phyloP scores from a whole-genome alignment of 2,797 vertebrate genomes.

The Ctenopoma kingsleyae region DNA sequence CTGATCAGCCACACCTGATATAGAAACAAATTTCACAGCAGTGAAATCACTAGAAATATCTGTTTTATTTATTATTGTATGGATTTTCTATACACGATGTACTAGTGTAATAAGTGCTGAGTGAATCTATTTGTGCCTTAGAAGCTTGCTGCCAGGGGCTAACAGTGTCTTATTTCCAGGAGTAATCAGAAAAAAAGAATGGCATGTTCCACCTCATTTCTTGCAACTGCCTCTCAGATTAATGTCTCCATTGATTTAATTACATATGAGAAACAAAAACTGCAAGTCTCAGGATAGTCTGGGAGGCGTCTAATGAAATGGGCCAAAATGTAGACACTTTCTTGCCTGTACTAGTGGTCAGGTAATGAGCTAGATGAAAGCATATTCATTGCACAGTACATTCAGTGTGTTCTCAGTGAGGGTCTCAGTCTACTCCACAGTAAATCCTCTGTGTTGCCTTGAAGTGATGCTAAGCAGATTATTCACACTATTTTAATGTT shows the following conservation, averaged over 20 bases:
- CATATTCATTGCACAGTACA: slow-evolving; percentile 6
- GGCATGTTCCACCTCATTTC: slow-evolving; percentile 66
- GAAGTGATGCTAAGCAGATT: slow-evolving; percentile 31
- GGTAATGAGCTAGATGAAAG: slow-evolving; percentile 21
- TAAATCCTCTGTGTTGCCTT: not conserved
- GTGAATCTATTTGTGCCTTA: not conserved
- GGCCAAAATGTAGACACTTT: slow-evolving; percentile 13
- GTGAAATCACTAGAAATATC: not conserved
- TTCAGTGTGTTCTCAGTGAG: not conserved
- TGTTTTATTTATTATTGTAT: too few species aligned
- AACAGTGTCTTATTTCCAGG: slow-evolving; percentile 35
- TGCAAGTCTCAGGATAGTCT: slow-evolving; percentile 23
- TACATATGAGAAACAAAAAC: slow-evolving; percentile 50
- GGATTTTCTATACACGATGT: not conserved
- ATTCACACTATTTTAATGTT: slow-evolving; percentile 29
- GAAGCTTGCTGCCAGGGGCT: slow-evolving; percentile 7
- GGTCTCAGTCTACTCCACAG: not conserved
- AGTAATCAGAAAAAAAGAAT: slow-evolving; percentile 51
- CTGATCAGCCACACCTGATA: not conserved
- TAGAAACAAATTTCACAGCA: not conserved
- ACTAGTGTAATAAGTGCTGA: not conserved
- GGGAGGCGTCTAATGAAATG: slow-evolving; percentile 9
- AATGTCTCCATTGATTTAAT: slow-evolving; percentile 66
- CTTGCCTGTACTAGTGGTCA: slow-evolving; percentile 11
- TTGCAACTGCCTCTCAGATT: slow-evolving; percentile 56